Evolutionary conservation across 1,140 invertebrate species (phyloP).

Genomic region (Papilio machaon): DNA sequence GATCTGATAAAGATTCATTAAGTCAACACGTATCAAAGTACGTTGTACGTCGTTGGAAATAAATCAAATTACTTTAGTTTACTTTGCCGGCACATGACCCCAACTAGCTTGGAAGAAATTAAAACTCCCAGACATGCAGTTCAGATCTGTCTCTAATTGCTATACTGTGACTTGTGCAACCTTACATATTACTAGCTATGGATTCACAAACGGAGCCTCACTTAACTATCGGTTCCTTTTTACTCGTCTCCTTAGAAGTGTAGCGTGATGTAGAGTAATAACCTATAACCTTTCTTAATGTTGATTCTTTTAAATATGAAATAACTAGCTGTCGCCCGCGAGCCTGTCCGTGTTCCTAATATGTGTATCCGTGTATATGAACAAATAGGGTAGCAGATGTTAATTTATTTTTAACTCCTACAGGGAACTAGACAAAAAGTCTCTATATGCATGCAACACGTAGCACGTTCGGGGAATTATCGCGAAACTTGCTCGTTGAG

Average conservation of each 20-base stretch:
- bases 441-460: constrained; percentile 16
- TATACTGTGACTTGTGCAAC: constrained; percentile 7
- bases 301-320: neutral
- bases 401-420: constrained; percentile 33
- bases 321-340: too few species aligned
- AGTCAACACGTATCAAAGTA: constrained; percentile 35
- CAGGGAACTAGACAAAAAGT: constrained; percentile 16
- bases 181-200: neutral
- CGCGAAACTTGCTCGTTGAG: constrained; percentile 42
- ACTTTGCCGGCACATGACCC: constrained; percentile 15
- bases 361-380: neutral
- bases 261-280: neutral
- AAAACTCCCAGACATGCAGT: constrained; percentile 23
- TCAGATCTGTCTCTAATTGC: constrained; percentile 32
- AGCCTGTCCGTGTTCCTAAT: neutral
- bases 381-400: neutral
- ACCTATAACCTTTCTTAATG: neutral
- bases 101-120: constrained; percentile 32
- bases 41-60: constrained; percentile 26
- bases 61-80: constrained; percentile 20
- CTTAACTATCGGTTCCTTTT: neutral
- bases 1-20: constrained; percentile 35
- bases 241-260: neutral
- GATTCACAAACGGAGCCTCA: neutral
- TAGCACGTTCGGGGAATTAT: constrained; percentile 60